Base-by-base conservation (phyloP, 2,113 vertebrate genomes). In the Furnarius figulus region DNA sequence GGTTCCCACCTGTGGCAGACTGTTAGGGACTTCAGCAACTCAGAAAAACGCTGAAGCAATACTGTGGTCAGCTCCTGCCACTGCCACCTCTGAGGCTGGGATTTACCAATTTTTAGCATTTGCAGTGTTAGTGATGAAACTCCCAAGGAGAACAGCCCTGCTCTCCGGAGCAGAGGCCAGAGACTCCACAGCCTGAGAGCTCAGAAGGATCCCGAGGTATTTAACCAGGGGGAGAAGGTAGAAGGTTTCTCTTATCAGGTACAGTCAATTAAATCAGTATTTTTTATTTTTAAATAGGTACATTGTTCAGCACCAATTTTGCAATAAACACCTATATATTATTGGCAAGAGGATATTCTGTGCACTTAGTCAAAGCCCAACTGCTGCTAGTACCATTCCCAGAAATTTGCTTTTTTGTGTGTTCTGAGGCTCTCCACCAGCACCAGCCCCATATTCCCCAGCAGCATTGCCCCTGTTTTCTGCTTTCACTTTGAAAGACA, bases 221-320 rank as follows among this genome's bases (percentile, higher is more conserved):
- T 8, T 0, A 0, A 28, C 35, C 3, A 0, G 3, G 44, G 4
- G 46, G 39, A 67, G 73, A n/a, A 31, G 46, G n/a, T 39, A 67
- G 73, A n/a, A 31, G 46, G n/a, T 39, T 77, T 73, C 70, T 65
- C 59, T 39, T 9, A 8, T 1, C 42, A 46, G 22, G 27, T n/a
- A 75, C 31, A 39, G 82, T 52, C 39, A 75, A 56, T 8, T 37
- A 33, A 27, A 74, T 42, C 1, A 0, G 11, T 28, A 31, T 9
- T 25, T 58, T 25, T 9, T 24, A 14, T n/a, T 52, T 76, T 42
- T n/a, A 8, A 44, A 0, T 8, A 40, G 35, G n/a, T 22, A 3
- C 28, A 25, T 42, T 65, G 76, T 42, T 53, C 87, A 68, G 39
- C 15, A 72, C 22, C 19, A 12, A 12, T 55, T 80, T 87, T 76